These are phyloP conservation scores for Poeciliopsis retropinna DNA, from an alignment of 2,113 vertebrate species.

Conservation along the genomic window DNA sequence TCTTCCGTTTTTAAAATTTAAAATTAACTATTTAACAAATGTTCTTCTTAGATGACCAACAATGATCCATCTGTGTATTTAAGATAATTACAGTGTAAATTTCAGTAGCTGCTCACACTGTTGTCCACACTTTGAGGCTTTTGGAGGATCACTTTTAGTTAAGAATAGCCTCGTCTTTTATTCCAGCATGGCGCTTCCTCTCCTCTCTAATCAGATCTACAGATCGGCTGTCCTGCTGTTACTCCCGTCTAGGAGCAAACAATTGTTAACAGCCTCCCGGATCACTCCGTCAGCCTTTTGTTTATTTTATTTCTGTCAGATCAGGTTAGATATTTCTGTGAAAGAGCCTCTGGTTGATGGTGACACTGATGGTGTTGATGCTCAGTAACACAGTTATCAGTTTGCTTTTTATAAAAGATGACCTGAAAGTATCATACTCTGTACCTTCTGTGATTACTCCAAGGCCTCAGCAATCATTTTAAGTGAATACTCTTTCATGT, in stretches of 20 bases:
- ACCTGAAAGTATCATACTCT: background rate
- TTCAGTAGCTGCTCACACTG: background rate
- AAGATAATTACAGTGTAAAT: slow-evolving; percentile 17
- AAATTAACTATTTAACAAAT: background rate
- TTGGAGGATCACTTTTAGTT: slow-evolving; percentile 29
- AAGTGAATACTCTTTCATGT: background rate
- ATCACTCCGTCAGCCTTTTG: slow-evolving; percentile 23
- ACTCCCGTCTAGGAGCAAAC: slow-evolving; percentile 28
- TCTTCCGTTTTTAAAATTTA: too few relatives aligned
- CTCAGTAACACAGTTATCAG: background rate
- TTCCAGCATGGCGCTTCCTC: slow-evolving; percentile 15
- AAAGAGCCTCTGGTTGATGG: slow-evolving; percentile 19
- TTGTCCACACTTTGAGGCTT: slow-evolving; percentile 5
- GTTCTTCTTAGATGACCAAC: background rate
- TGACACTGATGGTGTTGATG: background rate
- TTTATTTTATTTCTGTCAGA: slow-evolving; percentile 31
- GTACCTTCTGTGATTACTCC: background rate
- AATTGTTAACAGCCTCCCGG: slow-evolving; percentile 11
- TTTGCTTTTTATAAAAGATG: background rate
- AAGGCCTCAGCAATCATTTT: background rate
- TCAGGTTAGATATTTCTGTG: slow-evolving; percentile 20
- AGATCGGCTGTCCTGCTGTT: slow-evolving; percentile 34
- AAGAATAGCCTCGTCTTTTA: slow-evolving; percentile 37
- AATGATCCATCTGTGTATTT: slow-evolving; percentile 1
- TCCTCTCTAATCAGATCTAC: slow-evolving; percentile 25